Base-by-base conservation (phyloP, 1,140 invertebrate genomes). In the Zaprionus taronus region DNA sequence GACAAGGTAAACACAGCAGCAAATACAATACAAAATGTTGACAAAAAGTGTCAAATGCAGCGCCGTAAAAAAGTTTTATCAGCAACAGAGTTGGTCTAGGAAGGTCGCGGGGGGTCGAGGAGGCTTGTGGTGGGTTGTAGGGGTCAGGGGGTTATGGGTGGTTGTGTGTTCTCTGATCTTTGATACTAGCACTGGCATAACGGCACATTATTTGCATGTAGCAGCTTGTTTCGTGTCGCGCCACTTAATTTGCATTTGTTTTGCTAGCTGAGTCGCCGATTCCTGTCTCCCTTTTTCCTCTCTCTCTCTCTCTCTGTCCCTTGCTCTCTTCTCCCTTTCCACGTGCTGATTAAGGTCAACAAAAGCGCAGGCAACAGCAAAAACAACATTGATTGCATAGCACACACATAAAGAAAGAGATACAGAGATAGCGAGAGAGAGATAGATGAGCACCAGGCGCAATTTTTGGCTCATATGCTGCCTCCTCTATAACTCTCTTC, bases 171-270 rank as follows among this genome's bases (percentile, higher is more conserved):
- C 31, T 24, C 9, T 7, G 22, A 58, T 36, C 28, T 58, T 51
- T 63, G 75, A 73, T 67, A 56, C 47, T 14, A 24, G 20, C 38
- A 15, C 63, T 53, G 20, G 51, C 41, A 24, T 53, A 68, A 63
- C 70, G 68, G 60, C 72, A 73, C 44, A 74, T 72, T 84, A 80
- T 80, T 84, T 83, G 61, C 61, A 60, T 58, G 36, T 73, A 62
- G 68, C 28, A 17, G 24, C 26, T 56, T 41, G 28, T 36, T 49
- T 31, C 49, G 17, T 69, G 41, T n/a, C 31, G 53, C 61, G 64
- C 26, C 72, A 67, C 67, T 81, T 67, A 67, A 81, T 85, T 86
- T 81, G 34, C 82, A 79, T 75, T 73, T 70, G 68, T 49, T 63
- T 67, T 69, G 51, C 44, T 24, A 14, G 26, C 34, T 24, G 38